Percentiles rank a stretch among this genome's conserved stretches.
These are phyloP conservation scores for Lycocorax pyrrhopterus DNA, from an alignment of 2,113 vertebrate species.

Conservation along the genomic window DNA sequence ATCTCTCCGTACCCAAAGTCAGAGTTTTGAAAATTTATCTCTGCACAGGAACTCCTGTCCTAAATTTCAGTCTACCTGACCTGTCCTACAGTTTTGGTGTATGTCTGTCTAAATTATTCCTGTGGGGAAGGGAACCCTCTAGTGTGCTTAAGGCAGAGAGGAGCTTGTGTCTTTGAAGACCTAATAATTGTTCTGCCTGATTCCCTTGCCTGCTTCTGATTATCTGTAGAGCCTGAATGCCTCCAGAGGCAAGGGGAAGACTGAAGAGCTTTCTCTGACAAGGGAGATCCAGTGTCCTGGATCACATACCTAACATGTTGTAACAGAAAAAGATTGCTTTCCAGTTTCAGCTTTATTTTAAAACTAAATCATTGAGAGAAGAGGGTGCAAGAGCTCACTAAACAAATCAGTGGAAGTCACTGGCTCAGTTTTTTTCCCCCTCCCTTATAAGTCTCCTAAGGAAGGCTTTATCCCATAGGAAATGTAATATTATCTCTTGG, in stretches of 20 bases:
- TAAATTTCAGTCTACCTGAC: background rate
- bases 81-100: background rate
- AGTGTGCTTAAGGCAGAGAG: background rate
- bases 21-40: background rate
- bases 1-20: background rate
- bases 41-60: background rate
- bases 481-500: background rate
- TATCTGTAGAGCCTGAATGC: background rate
- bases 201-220: background rate
- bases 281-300: background rate
- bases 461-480: background rate
- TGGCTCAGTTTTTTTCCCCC: background rate
- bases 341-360: background rate
- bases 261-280: background rate
- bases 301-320: background rate
- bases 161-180: background rate
- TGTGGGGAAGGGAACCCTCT: background rate
- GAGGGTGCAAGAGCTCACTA: background rate
- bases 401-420: background rate
- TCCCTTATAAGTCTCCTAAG: background rate
- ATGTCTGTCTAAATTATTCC: background rate
- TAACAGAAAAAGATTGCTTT: background rate
- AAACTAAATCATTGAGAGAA: background rate
- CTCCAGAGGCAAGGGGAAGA: background rate
- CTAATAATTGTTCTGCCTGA: background rate